Percentiles rank a stretch among this genome's conserved stretches.
These are phyloP conservation scores for Trinectes maculatus DNA, from an alignment of 2,113 vertebrate genomes.

Conservation along the genomic window DNA sequence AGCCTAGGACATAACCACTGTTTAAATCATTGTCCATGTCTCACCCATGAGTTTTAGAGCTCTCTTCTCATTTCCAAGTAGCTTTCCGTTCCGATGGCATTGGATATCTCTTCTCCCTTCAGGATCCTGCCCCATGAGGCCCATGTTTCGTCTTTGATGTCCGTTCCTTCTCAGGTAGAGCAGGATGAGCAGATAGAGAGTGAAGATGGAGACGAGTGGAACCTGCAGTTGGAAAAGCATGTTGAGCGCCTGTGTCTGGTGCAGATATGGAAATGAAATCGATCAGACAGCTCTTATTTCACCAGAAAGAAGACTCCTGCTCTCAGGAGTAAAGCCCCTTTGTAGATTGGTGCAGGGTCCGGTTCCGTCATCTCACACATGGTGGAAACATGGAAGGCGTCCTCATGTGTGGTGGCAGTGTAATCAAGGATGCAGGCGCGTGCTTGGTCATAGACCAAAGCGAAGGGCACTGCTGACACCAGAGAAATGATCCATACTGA, in stretches of 20 bases:
- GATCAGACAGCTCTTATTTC: background rate
- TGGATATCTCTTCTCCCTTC: conserved; percentile 52
- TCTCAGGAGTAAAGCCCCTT: conserved; percentile 76
- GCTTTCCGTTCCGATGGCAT: conserved; percentile 67
- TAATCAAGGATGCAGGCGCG: conserved; percentile 81
- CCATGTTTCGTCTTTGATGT: conserved; percentile 76
- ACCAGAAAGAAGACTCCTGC: conserved; percentile 79
- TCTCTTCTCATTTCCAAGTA: conserved; percentile 78
- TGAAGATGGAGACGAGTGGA: conserved; percentile 75
- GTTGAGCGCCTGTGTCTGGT: background rate
- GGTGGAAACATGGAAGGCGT: conserved; percentile 78
- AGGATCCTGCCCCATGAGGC: conserved; percentile 61
- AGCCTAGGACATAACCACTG: background rate
- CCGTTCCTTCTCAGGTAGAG: conserved; percentile 73
- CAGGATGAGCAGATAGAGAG: conserved; percentile 81
- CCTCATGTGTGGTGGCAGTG: conserved; percentile 67
- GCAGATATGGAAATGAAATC: background rate
- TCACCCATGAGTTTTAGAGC: conserved; percentile 83
- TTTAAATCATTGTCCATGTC: background rate
- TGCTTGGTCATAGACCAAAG: conserved; percentile 80
- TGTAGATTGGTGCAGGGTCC: conserved; percentile 79
- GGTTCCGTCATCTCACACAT: conserved; percentile 83
- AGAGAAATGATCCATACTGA: conserved; percentile 78
- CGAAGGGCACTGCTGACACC: conserved; percentile 77
- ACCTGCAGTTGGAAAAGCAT: conserved; percentile 43